A percentile compares a stretch with the other conserved stretches of the same genome.
phyloP scores from a whole-genome alignment of 1,140 invertebrate genomes.

The Drosophila suzukii region DNA sequence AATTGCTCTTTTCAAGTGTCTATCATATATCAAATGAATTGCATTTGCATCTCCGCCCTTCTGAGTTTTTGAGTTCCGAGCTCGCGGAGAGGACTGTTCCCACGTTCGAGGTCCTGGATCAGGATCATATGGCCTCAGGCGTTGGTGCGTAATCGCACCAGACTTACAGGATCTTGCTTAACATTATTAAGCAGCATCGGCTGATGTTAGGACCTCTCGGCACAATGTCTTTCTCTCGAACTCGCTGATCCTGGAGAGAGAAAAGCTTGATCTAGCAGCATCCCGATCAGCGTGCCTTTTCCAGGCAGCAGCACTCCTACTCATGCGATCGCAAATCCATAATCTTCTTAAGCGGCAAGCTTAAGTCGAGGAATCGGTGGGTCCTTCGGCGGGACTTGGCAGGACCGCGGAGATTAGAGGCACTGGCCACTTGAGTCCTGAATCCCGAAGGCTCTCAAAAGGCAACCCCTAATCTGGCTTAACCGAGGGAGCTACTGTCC shows the following conservation, averaged over 20 bases:
- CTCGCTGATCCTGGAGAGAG: constrained; percentile 36
- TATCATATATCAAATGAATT: constrained; percentile 68
- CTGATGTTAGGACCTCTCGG: constrained; percentile 41
- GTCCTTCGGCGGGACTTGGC: constrained; percentile 26
- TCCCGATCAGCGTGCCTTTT: constrained; percentile 25
- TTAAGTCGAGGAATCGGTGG: constrained; percentile 42
- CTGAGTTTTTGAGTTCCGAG: not conserved
- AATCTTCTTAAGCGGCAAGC: constrained; percentile 72
- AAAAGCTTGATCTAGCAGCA: constrained; percentile 67
- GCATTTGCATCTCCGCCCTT: constrained; percentile 43
- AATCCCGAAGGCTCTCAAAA: constrained; percentile 51
- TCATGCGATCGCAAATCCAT: constrained; percentile 18
- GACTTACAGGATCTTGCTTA: constrained; percentile 80
- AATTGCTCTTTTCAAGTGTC: constrained; percentile 79
- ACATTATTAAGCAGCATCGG: constrained; percentile 55
- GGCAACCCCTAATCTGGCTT: constrained; percentile 65
- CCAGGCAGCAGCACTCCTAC: constrained; percentile 30
- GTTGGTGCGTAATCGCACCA: constrained; percentile 73
- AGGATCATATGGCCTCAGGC: constrained; percentile 49
- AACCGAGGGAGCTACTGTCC: constrained; percentile 16
- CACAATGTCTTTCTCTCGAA: constrained; percentile 63
- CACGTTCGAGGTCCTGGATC: constrained; percentile 48
- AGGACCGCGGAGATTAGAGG: constrained; percentile 52
- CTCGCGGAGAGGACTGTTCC: constrained; percentile 34
- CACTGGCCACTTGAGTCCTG: constrained; percentile 65